A percentile compares a stretch with the other conserved stretches of the same genome.
Conservation (phyloP, 1,140 invertebrate genomes). For the Eurosta solidaginis region DNA sequence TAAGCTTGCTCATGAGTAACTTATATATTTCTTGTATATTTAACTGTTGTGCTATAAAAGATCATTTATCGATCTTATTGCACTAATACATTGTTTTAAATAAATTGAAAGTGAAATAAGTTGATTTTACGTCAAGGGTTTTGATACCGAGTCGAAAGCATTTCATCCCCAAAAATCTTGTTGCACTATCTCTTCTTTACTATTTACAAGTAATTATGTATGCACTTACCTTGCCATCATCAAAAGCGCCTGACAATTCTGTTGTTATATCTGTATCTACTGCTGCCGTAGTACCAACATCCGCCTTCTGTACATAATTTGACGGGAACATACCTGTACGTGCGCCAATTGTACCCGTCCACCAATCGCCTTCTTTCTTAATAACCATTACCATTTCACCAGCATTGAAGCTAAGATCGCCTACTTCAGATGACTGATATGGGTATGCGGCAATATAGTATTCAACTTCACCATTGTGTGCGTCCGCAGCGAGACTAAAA, state of each 20-base stretch:
- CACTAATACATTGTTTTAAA: no score
- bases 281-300: slow-evolving; percentile 46
- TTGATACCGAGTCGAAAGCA: no score
- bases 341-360: slow-evolving; percentile 87
- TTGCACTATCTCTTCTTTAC: no score
- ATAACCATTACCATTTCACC: slow-evolving; percentile 88
- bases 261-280: slow-evolving; percentile 8
- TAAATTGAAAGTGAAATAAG: no score
- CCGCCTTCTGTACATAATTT: slow-evolving; percentile 78
- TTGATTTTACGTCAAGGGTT: no score
- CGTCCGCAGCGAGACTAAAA: slow-evolving; percentile 54
- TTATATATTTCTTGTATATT: no score
- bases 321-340: slow-evolving; percentile 93
- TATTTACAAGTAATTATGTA: background rate
- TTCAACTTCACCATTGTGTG: slow-evolving; percentile 63
- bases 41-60: no score
- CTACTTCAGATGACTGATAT: slow-evolving; percentile 84
- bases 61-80: no score
- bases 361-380: slow-evolving; percentile 95
- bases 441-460: slow-evolving; percentile 85
- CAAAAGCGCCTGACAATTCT: background rate
- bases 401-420: slow-evolving; percentile 89
- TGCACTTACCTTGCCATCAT: slow-evolving; percentile 49
- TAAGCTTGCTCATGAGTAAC: no score
- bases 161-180: no score